Base-by-base conservation (phyloP, 1,140 invertebrate genomes). In the Mycetomoellerius zeteki region DNA sequence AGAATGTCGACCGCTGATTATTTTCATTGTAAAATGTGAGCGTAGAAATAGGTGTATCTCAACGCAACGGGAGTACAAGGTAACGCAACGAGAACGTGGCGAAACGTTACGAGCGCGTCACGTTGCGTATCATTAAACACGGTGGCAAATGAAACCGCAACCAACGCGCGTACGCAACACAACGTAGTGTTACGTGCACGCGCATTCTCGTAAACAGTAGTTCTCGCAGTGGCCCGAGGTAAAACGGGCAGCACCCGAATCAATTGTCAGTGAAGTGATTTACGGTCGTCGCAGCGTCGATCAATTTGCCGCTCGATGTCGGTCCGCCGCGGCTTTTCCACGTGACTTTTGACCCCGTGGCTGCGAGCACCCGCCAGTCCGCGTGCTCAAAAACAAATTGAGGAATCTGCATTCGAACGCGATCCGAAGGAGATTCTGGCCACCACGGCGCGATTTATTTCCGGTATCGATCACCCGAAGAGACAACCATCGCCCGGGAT, bases 241-340 rank as follows among this genome's bases (percentile, higher is more conserved):
- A 87, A 84, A 90, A 89, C 88, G 88, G 78, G 62, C 67, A 69
- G 78, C 78, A 54, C 30, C 60, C 89, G 65, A 90, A 90, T 90
- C 88, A 88, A 90, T 89, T 90, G 89, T 90, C 88, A 90, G 88
- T 65, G 87, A 90, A 88, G 89, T 90, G 88, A 90, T 90, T 90
- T 90, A 90, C 89, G 89, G 86, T 50, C 67, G 86, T 58, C 81
- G 88, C 80, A 60, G 86, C 60, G 86, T 85, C 89, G 88, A 90
- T 90, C 88, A 90, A 89, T 90, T 90, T 90, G 89, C 88, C 37
- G 82, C 69, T 88, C 85, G 78, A 80, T 65, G 77, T 4, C 37
- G 37, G n/a, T 2, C 78, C 73, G 56, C 62, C 54, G 33, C 73
- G 24, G 16, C 69, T 27, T 10, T 62, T 24, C 37, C 73, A 30